Evolutionary conservation across 1,140 invertebrate genomes (phyloP).

Genomic region (Drosophila saltans): DNA sequence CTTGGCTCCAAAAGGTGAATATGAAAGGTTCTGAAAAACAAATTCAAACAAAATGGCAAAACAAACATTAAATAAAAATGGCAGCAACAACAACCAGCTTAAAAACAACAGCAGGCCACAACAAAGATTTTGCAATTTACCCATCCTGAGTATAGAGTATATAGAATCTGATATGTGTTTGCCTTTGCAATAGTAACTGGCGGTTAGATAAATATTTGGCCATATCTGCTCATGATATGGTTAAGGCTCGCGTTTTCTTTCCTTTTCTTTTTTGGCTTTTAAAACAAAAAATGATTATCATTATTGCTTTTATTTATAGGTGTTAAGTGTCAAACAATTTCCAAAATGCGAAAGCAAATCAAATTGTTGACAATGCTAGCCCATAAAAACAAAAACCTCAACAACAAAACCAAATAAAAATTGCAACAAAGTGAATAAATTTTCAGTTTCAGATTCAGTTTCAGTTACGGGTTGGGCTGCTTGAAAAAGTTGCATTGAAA

Average conservation of each 20-base stretch:
- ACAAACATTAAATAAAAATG: conserved; percentile 16
- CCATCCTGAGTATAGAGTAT: too few relatives aligned
- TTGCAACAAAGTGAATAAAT: conserved; percentile 13
- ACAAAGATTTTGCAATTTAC: conserved; percentile 38
- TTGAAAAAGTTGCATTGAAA: conserved; percentile 20
- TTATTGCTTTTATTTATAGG: conserved; percentile 5
- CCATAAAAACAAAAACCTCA: conserved; percentile 1
- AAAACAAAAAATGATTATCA: background rate
- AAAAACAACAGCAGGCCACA: conserved; percentile 17
- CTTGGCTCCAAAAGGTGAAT: conserved; percentile 47
- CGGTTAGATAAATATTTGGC: conserved; percentile 55
- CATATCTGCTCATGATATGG: conserved; percentile 1
- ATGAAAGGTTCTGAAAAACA: conserved; percentile 49
- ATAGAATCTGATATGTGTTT: conserved; percentile 37
- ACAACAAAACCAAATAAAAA: background rate
- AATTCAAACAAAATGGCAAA: conserved; percentile 24
- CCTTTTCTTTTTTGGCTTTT: background rate
- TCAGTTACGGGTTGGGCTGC: conserved; percentile 6
- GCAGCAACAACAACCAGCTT: too few relatives aligned
- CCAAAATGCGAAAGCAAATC: conserved; percentile 1
- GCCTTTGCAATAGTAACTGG: conserved; percentile 43
- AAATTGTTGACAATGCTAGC: conserved; percentile 11
- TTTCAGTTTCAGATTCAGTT: background rate
- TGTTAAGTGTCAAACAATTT: conserved; percentile 13
- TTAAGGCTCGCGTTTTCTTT: background rate